Evolutionary conservation across 2,113 vertebrate species (phyloP).

Genomic region (Merops nubicus): DNA sequence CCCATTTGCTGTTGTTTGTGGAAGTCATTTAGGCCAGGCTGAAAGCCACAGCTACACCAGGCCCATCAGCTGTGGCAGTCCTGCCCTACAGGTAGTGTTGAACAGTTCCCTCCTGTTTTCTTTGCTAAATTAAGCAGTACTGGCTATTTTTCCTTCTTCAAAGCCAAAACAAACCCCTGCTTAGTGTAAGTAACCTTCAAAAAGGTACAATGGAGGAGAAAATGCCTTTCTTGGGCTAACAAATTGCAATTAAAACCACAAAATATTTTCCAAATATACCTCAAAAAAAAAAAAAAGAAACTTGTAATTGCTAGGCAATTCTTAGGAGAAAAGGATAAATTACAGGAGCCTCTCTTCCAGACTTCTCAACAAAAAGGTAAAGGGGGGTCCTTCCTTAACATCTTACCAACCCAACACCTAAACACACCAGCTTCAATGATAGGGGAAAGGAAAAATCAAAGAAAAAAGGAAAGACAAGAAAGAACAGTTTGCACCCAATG

Average conservation of each 20-base stretch:
- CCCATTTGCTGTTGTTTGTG: not conserved
- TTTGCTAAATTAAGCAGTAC: not conserved
- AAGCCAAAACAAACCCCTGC: not conserved
- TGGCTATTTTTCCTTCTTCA: not conserved
- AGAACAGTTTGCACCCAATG: not conserved
- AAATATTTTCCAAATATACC: not conserved
- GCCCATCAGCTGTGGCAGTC: not conserved
- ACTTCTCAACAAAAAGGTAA: not conserved
- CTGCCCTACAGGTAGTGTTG: not conserved
- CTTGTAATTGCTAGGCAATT: not conserved
- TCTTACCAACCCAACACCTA: not conserved
- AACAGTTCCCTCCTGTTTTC: not conserved
- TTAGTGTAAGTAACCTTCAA: not conserved
- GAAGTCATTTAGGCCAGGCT: not conserved
- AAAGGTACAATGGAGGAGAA: not conserved
- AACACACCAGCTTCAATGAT: not conserved
- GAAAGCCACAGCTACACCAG: not conserved
- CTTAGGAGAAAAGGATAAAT: not conserved
- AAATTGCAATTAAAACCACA: not conserved
- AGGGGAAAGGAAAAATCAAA: not conserved
- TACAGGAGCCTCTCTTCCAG: not conserved
- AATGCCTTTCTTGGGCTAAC: not conserved
- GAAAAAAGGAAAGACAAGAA: not conserved
- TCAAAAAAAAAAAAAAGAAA: not conserved
- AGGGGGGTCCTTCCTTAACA: not conserved